A percentile compares a stretch with the other conserved stretches of the same genome.
Evolutionary conservation across 2,113 vertebrate species (phyloP).

Genomic region (Pionites leucogaster): DNA sequence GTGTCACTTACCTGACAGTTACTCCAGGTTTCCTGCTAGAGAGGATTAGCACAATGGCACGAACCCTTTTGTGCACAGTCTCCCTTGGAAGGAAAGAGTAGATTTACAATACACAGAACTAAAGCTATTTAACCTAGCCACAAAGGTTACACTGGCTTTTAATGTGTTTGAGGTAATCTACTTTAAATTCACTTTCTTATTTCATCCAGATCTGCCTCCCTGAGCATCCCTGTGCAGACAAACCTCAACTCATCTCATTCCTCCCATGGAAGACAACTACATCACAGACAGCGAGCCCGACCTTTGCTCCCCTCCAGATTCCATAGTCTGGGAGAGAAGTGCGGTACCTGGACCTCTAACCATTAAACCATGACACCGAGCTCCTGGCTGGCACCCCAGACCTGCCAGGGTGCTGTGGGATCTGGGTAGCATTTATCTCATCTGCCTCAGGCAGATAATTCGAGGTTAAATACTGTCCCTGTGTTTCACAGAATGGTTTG

Average conservation of each 20-base stretch:
- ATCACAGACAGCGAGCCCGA: accelerated
- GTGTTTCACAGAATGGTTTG: not conserved
- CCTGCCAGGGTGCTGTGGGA: accelerated
- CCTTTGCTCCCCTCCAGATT: accelerated
- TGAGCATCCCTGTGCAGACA: not conserved
- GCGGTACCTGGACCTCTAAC: accelerated
- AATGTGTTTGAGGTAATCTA: not conserved
- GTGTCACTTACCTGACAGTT: not conserved
- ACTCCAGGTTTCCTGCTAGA: not conserved
- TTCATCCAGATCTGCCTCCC: not conserved
- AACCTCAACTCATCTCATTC: not conserved
- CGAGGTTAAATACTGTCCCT: not conserved
- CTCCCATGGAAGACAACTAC: accelerated
- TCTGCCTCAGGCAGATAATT: accelerated
- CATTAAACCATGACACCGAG: accelerated
- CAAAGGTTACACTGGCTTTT: not conserved
- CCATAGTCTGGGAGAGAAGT: not conserved
- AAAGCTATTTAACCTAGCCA: not conserved
- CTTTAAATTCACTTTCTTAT: not conserved
- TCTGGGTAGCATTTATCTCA: not conserved
- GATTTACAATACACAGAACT: accelerated
- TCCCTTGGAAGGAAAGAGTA: not conserved
- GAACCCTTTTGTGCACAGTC: not conserved
- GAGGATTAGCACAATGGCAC: not conserved
- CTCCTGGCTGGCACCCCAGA: not conserved